A percentile compares a stretch with the other conserved stretches of the same genome.
phyloP scores from a whole-genome alignment of 2,888 invertebrate genomes.

The Drosophila infuscata region DNA sequence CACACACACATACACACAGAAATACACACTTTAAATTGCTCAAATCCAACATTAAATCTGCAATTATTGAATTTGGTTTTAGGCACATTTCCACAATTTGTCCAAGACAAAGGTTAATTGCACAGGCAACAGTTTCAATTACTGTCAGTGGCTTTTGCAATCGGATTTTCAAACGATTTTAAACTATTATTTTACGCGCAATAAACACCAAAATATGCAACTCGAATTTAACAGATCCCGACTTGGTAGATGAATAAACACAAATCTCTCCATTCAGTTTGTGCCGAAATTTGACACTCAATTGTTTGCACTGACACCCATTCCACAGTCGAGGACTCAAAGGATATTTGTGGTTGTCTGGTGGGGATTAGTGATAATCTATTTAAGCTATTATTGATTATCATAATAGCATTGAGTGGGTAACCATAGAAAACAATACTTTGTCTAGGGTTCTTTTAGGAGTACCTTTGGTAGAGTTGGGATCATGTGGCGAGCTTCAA shows the following conservation, averaged over 20 bases:
- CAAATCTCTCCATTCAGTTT: background rate
- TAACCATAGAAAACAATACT: background rate
- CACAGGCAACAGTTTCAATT: conserved; percentile 20
- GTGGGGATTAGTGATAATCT: background rate
- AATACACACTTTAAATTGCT: conserved; percentile 41
- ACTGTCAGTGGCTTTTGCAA: conserved; percentile 5
- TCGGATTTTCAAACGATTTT: conserved; percentile 9
- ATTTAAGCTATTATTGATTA: conserved; percentile 2
- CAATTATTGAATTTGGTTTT: conserved; percentile 54
- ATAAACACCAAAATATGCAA: background rate
- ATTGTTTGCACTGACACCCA: background rate
- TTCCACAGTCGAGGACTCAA: conserved; percentile 5
- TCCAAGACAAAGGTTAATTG: conserved; percentile 26
- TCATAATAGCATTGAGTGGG: background rate
- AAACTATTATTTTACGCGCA: conserved; percentile 9
- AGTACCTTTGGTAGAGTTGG: background rate
- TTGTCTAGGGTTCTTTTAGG: background rate
- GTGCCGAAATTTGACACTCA: background rate
- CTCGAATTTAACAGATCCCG: background rate
- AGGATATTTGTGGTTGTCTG: background rate
- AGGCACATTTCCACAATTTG: conserved; percentile 13
- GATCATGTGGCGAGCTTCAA: background rate
- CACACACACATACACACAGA: background rate
- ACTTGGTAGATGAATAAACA: background rate
- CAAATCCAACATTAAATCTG: conserved; percentile 20